These are phyloP conservation scores for Iselma pallidipennis DNA, from an alignment of 2,888 invertebrate genomes.

Conservation along the genomic window DNA sequence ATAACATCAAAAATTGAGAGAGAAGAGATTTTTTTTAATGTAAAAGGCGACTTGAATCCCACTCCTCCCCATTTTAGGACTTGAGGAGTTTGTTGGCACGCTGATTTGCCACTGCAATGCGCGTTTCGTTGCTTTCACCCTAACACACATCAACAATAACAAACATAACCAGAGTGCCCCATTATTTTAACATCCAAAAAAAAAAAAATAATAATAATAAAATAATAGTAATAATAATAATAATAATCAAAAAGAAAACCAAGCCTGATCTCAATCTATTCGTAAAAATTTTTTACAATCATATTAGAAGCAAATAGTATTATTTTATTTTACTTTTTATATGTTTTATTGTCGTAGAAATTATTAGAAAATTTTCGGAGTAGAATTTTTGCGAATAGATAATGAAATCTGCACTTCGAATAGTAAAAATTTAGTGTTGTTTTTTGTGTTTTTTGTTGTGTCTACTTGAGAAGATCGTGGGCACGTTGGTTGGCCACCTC, in stretches of 20 bases:
- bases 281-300: conserved; percentile 13
- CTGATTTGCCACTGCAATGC: conserved; percentile 96
- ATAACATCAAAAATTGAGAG: conserved; percentile 53
- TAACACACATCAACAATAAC: conserved; percentile 54
- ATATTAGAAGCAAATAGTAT: background rate
- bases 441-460: conserved; percentile 48
- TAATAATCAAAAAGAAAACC: too few relatives aligned
- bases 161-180: conserved; percentile 49
- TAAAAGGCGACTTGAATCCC: conserved; percentile 50
- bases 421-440: conserved; percentile 39
- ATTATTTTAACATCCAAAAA: conserved; percentile 15
- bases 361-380: background rate
- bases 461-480: conserved; percentile 92
- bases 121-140: conserved; percentile 93
- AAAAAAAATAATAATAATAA: background rate
- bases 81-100: conserved; percentile 95
- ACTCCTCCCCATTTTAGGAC: conserved; percentile 57
- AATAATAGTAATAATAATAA: background rate
- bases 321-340: background rate
- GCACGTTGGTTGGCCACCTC: conserved; percentile 96
- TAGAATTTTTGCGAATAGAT: conserved; percentile 31
- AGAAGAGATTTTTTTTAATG: conserved; percentile 44
- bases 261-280: conserved; percentile 27
- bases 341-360: conserved; percentile 15
- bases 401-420: conserved; percentile 29